Evolutionary conservation across 92 coral and sea anemone genomes (phyloP).

Genomic region (Epizoanthus ramosus): DNA sequence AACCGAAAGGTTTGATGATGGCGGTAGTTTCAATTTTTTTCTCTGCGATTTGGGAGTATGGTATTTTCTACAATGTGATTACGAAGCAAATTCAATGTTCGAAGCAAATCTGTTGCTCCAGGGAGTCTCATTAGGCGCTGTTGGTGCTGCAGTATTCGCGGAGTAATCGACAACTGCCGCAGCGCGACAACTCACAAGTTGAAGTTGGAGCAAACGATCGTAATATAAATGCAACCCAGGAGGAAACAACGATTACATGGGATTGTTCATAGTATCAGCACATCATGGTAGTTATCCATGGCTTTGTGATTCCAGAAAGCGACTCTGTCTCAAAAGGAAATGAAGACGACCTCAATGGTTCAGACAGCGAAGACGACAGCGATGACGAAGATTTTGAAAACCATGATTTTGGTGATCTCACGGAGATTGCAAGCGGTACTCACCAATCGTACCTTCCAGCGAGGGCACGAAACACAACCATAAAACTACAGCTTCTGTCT

Average conservation of each 20-base stretch:
- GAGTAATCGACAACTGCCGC: neutral
- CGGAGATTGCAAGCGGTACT: constrained; percentile 39
- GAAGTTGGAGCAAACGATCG: neutral
- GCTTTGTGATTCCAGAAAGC: constrained; percentile 45
- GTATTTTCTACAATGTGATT: neutral
- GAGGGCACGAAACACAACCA: constrained; percentile 20
- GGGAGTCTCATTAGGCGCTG: neutral
- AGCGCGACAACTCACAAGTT: too few relatives aligned
- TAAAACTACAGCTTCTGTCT: constrained; percentile 33
- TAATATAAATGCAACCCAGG: neutral
- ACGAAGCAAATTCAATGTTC: neutral
- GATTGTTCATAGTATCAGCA: neutral
- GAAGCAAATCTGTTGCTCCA: neutral
- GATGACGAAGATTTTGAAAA: constrained; percentile 63
- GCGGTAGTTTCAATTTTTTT: constrained; percentile 15
- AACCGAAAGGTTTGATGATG: constrained; percentile 11
- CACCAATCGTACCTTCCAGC: constrained; percentile 38
- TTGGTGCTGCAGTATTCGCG: neutral
- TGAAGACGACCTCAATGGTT: neutral
- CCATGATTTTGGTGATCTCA: constrained; percentile 50
- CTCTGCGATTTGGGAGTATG: neutral
- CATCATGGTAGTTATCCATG: constrained; percentile 21
- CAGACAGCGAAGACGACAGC: constrained; percentile 52
- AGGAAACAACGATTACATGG: neutral
- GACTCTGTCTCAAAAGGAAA: neutral